Evolutionary conservation across 2,797 vertebrate genomes (phyloP).

Genomic region (Tenualosa thibaudeaui): DNA sequence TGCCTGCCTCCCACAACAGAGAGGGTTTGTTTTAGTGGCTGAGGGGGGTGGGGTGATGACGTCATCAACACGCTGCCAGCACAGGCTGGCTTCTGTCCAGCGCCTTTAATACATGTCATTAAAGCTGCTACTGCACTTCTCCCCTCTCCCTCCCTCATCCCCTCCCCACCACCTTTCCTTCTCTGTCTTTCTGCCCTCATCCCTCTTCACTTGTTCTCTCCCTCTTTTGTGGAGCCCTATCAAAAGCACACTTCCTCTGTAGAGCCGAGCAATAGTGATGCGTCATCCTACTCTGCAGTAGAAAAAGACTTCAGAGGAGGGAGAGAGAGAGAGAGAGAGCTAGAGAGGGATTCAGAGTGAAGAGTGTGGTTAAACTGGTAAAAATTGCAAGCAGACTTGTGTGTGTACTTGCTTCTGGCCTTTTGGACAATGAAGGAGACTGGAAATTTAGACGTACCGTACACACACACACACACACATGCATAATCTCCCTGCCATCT

Average conservation of each 20-base stretch:
- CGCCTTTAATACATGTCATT: constrained; percentile 67
- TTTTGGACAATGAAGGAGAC: not conserved
- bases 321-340: constrained; percentile 41
- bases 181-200: not conserved
- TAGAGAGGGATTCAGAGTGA: not conserved
- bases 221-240: constrained; percentile 60
- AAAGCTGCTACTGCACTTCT: constrained; percentile 65
- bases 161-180: not conserved
- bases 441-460: not conserved
- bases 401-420: not conserved
- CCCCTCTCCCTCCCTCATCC: not conserved
- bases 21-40: constrained; percentile 68
- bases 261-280: constrained; percentile 70
- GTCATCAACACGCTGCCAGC: constrained; percentile 81
- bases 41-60: constrained; percentile 70
- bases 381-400: no score
- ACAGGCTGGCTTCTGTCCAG: constrained; percentile 72
- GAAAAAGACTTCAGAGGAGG: constrained; percentile 36
- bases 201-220: constrained; percentile 25
- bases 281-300: constrained; percentile 76
- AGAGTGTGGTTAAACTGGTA: no score
- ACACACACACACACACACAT: constrained; percentile 7
- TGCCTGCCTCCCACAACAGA: constrained; percentile 39
- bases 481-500: not conserved
- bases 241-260: constrained; percentile 72